phyloP scores from a whole-genome alignment of 1,140 invertebrate genomes.

The Choristoneura fumiferana region DNA sequence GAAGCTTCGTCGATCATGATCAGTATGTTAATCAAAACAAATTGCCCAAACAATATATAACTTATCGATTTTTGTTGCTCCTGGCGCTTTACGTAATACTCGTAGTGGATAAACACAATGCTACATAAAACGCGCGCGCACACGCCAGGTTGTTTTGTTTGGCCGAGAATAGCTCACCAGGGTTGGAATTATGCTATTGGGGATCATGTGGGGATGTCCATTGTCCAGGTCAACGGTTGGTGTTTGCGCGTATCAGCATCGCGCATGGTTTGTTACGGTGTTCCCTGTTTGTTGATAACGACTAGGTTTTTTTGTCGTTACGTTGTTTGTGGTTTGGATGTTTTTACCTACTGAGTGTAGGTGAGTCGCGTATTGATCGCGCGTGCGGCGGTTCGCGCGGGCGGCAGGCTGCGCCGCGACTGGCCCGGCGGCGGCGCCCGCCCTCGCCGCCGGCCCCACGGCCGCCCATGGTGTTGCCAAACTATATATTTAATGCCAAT shows the following conservation, averaged over 20 bases:
- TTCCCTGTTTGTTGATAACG: neutral
- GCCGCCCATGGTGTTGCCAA: slow-evolving; percentile 10
- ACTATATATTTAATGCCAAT: too few relatives aligned
- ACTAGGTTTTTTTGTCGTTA: slow-evolving; percentile 33
- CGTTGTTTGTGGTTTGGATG: slow-evolving; percentile 41
- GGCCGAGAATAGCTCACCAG: slow-evolving; percentile 45
- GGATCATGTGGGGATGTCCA: slow-evolving; percentile 62
- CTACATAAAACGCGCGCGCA: slow-evolving; percentile 32
- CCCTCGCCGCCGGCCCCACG: slow-evolving; percentile 33
- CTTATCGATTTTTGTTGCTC: slow-evolving; percentile 66
- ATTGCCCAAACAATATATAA: slow-evolving; percentile 41
- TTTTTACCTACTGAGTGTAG: neutral
- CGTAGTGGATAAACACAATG: slow-evolving; percentile 37
- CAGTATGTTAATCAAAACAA: slow-evolving; percentile 26
- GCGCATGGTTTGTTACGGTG: slow-evolving; percentile 31
- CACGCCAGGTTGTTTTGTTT: slow-evolving; percentile 13
- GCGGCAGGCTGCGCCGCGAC: slow-evolving; percentile 64
- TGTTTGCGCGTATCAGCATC: slow-evolving; percentile 35
- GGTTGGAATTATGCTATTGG: slow-evolving; percentile 29
- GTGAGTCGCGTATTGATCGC: slow-evolving; percentile 40
- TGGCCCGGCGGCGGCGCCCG: slow-evolving; percentile 38
- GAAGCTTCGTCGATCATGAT: neutral
- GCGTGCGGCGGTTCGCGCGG: slow-evolving; percentile 42
- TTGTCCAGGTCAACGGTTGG: slow-evolving; percentile 30
- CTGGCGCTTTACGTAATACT: slow-evolving; percentile 57